phyloP scores from a whole-genome alignment of 2,888 invertebrate genomes.

The Tromatobia lineatoria region DNA sequence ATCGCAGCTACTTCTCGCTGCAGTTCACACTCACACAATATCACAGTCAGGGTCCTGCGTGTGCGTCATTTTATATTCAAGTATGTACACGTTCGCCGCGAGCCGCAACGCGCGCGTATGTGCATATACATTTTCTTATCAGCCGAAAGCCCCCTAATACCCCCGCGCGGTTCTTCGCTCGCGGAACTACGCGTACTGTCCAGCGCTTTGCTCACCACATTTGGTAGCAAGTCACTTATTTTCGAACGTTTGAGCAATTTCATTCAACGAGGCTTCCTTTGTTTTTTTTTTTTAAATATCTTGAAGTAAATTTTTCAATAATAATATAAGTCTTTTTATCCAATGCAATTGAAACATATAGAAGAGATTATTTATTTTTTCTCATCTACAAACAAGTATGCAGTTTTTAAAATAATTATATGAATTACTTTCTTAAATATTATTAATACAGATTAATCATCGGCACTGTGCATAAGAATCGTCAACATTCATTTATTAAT shows the following conservation, averaged over 20 bases:
- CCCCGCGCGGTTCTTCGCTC: conserved; percentile 25
- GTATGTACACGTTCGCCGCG: conserved; percentile 28
- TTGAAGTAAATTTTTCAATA: too few species aligned
- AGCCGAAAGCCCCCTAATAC: conserved; percentile 51
- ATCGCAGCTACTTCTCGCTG: conserved; percentile 36
- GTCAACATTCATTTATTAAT: too few species aligned
- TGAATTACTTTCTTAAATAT: too few species aligned
- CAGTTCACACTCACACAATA: conserved; percentile 1
- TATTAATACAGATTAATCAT: too few species aligned
- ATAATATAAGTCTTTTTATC: too few species aligned
- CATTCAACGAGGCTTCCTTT: not conserved
- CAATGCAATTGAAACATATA: too few species aligned
- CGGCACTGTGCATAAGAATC: too few species aligned
- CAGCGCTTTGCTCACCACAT: conserved; percentile 15
- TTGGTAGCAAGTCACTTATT: conserved; percentile 2
- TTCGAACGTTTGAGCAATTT: not conserved
- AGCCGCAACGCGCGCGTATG: conserved; percentile 38
- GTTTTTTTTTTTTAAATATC: not conserved
- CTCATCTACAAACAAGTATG: too few species aligned
- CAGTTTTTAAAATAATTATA: too few species aligned
- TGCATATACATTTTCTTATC: conserved; percentile 53
- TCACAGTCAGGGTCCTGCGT: conserved; percentile 12
- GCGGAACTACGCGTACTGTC: conserved; percentile 39
- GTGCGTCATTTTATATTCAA: conserved; percentile 23
- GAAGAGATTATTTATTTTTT: too few species aligned